phyloP scores from a whole-genome alignment of 2,888 invertebrate species.

The Linyphia triangularis region DNA sequence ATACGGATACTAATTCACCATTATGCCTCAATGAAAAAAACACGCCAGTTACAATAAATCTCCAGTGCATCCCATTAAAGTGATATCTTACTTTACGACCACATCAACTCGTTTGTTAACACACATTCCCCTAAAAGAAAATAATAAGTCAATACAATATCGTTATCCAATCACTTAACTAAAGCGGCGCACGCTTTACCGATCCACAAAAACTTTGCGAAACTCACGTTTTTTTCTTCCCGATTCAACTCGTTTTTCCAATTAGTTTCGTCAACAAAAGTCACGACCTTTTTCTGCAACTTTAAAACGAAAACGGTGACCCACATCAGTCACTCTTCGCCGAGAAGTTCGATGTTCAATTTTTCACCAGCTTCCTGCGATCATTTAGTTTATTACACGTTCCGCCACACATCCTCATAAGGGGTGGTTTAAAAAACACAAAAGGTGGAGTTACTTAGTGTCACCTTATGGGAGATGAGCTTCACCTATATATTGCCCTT shows the following conservation, averaged over 20 bases:
- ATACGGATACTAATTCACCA: no score
- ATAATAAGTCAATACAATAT: neutral
- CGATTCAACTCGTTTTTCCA: conserved; percentile 47
- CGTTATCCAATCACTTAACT: conserved; percentile 29
- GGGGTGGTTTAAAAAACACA: no score
- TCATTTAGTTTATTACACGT: neutral
- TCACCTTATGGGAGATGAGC: no score
- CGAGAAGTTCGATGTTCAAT: neutral
- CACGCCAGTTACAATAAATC: neutral
- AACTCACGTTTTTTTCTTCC: neutral
- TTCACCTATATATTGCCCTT: no score
- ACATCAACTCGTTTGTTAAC: neutral
- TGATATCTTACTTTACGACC: neutral
- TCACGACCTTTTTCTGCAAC: conserved; percentile 33
- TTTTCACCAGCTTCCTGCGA: neutral
- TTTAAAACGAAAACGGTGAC: conserved; percentile 47
- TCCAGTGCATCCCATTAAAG: neutral
- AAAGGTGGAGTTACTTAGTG: no score
- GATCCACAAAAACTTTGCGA: neutral
- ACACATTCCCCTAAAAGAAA: neutral
- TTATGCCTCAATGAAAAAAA: no score
- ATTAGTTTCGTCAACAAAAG: conserved; percentile 48
- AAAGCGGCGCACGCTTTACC: neutral
- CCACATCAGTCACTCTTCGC: conserved; percentile 28
- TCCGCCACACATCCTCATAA: no score